Conservation (phyloP, 2,888 invertebrate genomes). For the Gerris lacustris region DNA sequence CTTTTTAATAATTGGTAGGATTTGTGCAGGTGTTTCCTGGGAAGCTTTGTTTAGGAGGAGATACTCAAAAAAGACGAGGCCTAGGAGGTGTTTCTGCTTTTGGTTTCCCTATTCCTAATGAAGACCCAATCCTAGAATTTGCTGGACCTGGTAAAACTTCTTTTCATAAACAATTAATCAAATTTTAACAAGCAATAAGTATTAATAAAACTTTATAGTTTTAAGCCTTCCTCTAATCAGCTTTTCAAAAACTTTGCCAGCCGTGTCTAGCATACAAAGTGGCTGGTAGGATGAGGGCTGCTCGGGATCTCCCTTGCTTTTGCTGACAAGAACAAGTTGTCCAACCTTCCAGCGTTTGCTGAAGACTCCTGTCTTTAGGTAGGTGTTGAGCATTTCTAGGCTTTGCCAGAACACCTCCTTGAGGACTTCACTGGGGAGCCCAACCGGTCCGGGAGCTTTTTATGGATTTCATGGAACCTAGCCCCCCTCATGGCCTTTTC, state of each 20-base stretch:
- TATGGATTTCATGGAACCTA: constrained; percentile 9
- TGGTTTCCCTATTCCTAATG: constrained; percentile 21
- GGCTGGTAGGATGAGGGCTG: no score
- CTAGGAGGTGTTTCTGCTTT: constrained; percentile 20
- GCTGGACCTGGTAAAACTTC: constrained; percentile 22
- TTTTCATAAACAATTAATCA: background rate
- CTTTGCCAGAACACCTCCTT: background rate
- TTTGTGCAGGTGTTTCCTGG: constrained; percentile 17
- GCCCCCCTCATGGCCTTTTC: background rate
- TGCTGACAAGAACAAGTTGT: no score
- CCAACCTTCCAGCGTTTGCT: no score
- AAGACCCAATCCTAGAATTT: constrained; percentile 21
- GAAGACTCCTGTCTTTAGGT: no score
- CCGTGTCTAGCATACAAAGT: no score
- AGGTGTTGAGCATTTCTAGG: background rate
- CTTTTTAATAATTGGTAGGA: no score
- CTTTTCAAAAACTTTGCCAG: no score
- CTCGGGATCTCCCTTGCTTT: no score
- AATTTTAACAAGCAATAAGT: no score
- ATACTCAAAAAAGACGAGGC: constrained; percentile 21
- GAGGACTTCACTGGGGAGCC: background rate
- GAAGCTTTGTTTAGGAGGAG: constrained; percentile 22
- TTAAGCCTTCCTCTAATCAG: no score
- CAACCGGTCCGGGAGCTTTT: constrained; percentile 13
- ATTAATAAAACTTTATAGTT: no score